Percentiles rank a stretch among this genome's conserved stretches.
Conservation (phyloP, 2,888 invertebrate species). For the Zele albiditarsus region DNA sequence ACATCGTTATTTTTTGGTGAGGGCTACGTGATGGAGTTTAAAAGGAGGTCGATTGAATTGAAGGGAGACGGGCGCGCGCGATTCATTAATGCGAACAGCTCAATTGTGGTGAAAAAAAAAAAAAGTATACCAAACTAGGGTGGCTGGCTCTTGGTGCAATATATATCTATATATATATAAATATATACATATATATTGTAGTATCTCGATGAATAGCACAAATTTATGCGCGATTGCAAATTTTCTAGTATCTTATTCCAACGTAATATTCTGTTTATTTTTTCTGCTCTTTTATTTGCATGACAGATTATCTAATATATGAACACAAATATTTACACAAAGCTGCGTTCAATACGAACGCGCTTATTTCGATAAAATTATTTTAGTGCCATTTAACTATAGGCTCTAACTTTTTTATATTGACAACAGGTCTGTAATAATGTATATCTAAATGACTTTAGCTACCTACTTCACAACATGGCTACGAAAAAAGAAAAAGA, state of each 20-base stretch:
- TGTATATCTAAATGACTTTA: constrained; percentile 62
- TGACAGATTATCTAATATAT: constrained; percentile 36
- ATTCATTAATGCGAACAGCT: constrained; percentile 30
- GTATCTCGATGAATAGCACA: background rate
- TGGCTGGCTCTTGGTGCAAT: constrained; percentile 38
- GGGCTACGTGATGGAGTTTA: constrained; percentile 29
- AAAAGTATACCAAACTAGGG: constrained; percentile 8
- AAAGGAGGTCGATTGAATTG: background rate
- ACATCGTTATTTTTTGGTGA: constrained; percentile 4
- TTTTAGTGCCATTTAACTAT: constrained; percentile 61
- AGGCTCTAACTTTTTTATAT: constrained; percentile 68
- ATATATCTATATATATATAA: constrained; percentile 42
- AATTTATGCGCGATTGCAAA: background rate
- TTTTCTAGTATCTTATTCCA: background rate
- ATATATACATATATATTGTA: constrained; percentile 19
- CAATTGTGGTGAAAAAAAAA: constrained; percentile 40
- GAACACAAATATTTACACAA: constrained; percentile 61
- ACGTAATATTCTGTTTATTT: background rate
- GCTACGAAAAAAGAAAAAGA: constrained; percentile 38
- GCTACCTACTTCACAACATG: constrained; percentile 66
- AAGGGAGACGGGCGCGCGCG: background rate
- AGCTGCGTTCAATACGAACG: constrained; percentile 55
- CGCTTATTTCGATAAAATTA: constrained; percentile 63
- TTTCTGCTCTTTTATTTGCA: background rate
- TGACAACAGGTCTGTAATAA: constrained; percentile 68